Conservation (phyloP, 2,113 vertebrate genomes). For the Coracopsis vasa region DNA sequence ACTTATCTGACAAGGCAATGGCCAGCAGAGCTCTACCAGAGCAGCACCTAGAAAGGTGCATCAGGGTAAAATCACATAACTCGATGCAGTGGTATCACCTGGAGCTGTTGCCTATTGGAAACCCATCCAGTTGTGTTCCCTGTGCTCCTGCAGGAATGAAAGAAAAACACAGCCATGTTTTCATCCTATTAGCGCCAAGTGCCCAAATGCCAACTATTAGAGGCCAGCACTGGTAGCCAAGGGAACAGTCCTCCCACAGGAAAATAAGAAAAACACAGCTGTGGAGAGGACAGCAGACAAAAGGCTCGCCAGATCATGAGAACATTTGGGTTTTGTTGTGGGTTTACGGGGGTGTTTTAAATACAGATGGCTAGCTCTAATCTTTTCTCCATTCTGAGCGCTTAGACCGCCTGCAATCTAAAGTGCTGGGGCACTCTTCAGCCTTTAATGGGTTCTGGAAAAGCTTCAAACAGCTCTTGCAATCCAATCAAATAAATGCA, state of each 20-base stretch:
- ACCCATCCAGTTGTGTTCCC: neutral
- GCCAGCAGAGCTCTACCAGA: neutral
- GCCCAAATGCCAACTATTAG: neutral
- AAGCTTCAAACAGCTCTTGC: neutral
- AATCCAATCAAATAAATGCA: neutral
- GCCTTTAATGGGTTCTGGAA: slow-evolving; percentile 20
- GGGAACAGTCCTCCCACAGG: slow-evolving; percentile 28
- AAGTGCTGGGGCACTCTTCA: slow-evolving; percentile 7
- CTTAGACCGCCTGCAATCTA: neutral
- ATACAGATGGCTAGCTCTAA: neutral
- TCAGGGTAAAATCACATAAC: neutral
- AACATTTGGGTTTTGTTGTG: neutral
- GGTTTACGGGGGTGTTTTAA: neutral
- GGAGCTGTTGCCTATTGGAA: neutral
- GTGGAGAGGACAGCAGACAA: slow-evolving; percentile 14
- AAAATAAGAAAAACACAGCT: slow-evolving; percentile 1
- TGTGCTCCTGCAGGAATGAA: neutral
- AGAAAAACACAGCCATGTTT: neutral
- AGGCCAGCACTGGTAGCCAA: slow-evolving; percentile 36
- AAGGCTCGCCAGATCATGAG: neutral
- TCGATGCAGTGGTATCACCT: neutral
- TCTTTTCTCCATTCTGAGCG: neutral
- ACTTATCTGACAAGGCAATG: neutral
- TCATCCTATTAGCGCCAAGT: neutral
- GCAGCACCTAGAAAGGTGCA: neutral